phyloP scores from a whole-genome alignment of 2,888 invertebrate species.

The Sphecodes monilicornis region DNA sequence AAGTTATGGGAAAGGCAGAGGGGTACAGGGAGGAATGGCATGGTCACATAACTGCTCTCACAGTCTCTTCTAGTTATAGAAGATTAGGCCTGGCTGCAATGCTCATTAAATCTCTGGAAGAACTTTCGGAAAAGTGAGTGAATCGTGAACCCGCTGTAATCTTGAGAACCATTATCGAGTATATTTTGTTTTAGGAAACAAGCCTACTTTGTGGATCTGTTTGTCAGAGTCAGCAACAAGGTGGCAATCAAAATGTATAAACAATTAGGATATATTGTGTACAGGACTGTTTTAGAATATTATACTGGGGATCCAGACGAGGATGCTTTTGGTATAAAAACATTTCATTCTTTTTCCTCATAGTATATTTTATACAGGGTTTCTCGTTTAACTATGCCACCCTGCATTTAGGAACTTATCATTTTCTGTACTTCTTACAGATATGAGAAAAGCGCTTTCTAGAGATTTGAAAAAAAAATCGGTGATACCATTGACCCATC shows the following conservation, averaged over 20 bases:
- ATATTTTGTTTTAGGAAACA: constrained; percentile 89
- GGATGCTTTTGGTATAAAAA: constrained; percentile 96
- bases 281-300: constrained; percentile 98
- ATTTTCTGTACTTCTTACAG: constrained; percentile 86
- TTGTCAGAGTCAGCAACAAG: constrained; percentile 98
- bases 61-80: constrained; percentile 97
- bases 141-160: not conserved
- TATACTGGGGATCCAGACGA: constrained; percentile 99
- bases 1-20: constrained; percentile 99
- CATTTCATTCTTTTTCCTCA: constrained; percentile 76
- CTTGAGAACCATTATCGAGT: not conserved
- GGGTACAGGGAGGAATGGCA: constrained; percentile 99
- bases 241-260: constrained; percentile 99
- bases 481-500: constrained; percentile 96
- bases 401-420: constrained; percentile 21
- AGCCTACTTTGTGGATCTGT: constrained; percentile 98
- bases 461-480: constrained; percentile 96
- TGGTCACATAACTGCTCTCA: constrained; percentile 99
- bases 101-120: constrained; percentile 97
- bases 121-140: constrained; percentile 96
- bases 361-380: not conserved
- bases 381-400: too few species aligned
- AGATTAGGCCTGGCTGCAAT: constrained; percentile 96
- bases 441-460: constrained; percentile 99
- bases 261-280: constrained; percentile 97